Percentiles rank a stretch among this genome's conserved stretches.
Evolutionary conservation across 2,797 vertebrate species (phyloP).

Genomic region (Hozukius guyotensis): DNA sequence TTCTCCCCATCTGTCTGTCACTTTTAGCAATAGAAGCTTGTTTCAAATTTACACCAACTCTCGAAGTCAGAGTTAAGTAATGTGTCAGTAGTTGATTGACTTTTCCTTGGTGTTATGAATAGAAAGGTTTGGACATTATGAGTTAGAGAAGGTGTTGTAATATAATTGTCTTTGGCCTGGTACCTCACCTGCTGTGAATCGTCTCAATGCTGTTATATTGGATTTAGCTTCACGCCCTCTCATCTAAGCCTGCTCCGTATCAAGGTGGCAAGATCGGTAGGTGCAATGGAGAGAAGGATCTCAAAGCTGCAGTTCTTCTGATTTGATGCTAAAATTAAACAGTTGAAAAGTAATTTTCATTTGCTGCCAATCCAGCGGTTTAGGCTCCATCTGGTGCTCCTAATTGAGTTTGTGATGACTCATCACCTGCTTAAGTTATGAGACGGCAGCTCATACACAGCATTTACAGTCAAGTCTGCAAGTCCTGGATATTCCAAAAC

Average conservation of each 20-base stretch:
- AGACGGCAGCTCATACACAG: background rate
- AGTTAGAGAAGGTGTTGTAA: background rate
- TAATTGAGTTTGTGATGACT: constrained; percentile 57
- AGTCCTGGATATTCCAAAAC: background rate
- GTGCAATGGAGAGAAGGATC: background rate
- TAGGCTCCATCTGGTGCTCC: constrained; percentile 42
- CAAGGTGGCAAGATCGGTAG: background rate
- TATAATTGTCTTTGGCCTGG: background rate
- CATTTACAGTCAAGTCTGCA: background rate
- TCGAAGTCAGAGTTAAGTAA: background rate
- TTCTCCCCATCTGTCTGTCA: background rate
- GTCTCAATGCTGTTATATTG: background rate
- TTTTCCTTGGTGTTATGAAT: background rate
- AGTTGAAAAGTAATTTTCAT: constrained; percentile 48
- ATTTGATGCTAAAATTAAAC: constrained; percentile 45
- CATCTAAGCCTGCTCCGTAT: background rate
- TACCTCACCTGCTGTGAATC: constrained; percentile 4
- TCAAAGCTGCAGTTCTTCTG: constrained; percentile 11
- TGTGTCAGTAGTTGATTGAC: background rate
- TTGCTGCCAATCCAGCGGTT: constrained; percentile 44
- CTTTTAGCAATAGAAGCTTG: background rate
- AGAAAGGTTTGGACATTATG: background rate
- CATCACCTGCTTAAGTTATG: constrained; percentile 51
- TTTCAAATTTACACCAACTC: background rate
- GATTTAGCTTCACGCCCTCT: constrained; percentile 3